Conservation (phyloP, 2,888 invertebrate genomes). For the Tineola bisselliella region DNA sequence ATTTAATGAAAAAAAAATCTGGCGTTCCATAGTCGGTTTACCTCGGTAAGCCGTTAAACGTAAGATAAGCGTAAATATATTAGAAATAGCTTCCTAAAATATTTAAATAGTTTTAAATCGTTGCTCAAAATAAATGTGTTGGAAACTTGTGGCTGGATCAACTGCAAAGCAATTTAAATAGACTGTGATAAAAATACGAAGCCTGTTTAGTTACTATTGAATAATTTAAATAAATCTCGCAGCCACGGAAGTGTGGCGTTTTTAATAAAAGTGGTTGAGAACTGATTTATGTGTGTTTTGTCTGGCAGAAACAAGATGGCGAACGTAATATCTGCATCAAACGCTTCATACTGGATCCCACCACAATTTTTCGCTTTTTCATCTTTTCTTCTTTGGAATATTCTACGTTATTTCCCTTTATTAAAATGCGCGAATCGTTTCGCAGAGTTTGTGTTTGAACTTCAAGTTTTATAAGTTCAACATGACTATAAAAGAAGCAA, state of each 20-base stretch:
- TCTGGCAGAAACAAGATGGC: constrained; percentile 46
- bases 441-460: constrained; percentile 8
- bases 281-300: constrained; percentile 50
- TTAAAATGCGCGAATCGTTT: constrained; percentile 22
- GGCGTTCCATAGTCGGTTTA: too few relatives aligned
- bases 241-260: constrained; percentile 21
- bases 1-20: too few relatives aligned
- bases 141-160: not conserved
- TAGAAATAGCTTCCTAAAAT: too few relatives aligned
- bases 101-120: too few relatives aligned
- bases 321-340: constrained; percentile 45
- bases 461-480: constrained; percentile 12
- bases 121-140: too few relatives aligned
- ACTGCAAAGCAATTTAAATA: not conserved
- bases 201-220: not conserved
- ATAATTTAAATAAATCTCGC: constrained; percentile 13
- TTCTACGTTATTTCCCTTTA: constrained; percentile 26
- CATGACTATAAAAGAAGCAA: not conserved
- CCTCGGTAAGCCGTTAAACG: too few relatives aligned
- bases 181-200: not conserved
- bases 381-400: constrained; percentile 25
- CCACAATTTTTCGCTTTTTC: constrained; percentile 40
- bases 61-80: too few relatives aligned
- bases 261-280: constrained; percentile 44
- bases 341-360: constrained; percentile 32